Evolutionary conservation across 2,888 invertebrate genomes (phyloP), one percentile per base, ranked within the genome.

Genomic region (Eilema caniola): DNA sequence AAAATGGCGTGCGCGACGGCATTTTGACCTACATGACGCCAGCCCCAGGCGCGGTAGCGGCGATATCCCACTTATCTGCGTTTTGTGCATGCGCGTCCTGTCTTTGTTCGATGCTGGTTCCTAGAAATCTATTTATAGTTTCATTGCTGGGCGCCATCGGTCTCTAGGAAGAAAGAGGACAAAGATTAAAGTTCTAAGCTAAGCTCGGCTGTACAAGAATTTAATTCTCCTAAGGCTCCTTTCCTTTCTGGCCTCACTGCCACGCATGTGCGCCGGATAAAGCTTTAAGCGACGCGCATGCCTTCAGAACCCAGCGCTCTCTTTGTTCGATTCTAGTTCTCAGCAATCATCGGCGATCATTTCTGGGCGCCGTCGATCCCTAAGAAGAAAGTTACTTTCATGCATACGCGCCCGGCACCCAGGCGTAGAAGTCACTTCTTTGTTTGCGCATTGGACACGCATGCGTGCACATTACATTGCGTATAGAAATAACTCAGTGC

Each of bases 101-200:
- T n/a, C 63, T 56, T 63, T 57, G 59, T 63, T 61, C 16, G 23
- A 14, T n/a, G 8, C 20, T 62, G 8, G 28, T 53, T 62, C 53
- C 53, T n/a, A 61, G 47, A 62, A 62, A 47, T 53, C 66, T 66
- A 66, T 66, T 66, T 59, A 66, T 59, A 66, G 25, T 20, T 65
- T 11, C 16, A 16, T 16, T 41, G 16, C 16, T 16, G 16, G 41
- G 41, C 14, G 37, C 37, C 3, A 12, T 14, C 37, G 1, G 12
- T 37, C 37, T 37, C 12, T 37, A 33, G 31, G 8, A 28, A 12
- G 14, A 12, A 37, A 37, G 37, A 12, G 37, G 33, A 33, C 1
- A 33, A 33, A 11, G 3, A 33, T 12, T 37, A 7, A 7, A 1
- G 2, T 37, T 37, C 14, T 37, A 33, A 11, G 31, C 31, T 11